Evolutionary conservation across 1,140 invertebrate genomes (phyloP).

Genomic region (Caenorhabditis briggsae): DNA sequence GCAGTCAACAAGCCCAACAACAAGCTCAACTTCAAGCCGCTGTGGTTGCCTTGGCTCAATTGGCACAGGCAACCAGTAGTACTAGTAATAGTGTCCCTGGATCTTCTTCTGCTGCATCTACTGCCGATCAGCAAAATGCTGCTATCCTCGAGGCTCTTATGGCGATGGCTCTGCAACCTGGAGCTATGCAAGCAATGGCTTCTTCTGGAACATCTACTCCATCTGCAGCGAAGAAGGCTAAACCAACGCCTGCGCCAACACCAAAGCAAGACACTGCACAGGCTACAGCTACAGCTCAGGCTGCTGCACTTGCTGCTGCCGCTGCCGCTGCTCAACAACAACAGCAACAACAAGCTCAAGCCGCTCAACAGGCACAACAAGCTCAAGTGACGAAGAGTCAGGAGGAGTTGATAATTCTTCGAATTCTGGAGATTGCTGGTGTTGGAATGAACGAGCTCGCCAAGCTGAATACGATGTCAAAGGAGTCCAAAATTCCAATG

Average conservation of each 20-base stretch:
- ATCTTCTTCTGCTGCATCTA: constrained; percentile 35
- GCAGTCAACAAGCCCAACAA: constrained; percentile 2
- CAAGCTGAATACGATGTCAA: constrained; percentile 35
- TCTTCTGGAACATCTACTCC: constrained; percentile 34
- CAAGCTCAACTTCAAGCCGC: constrained; percentile 38
- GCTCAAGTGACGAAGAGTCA: neutral
- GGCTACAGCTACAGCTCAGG: neutral
- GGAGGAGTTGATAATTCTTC: constrained; percentile 14
- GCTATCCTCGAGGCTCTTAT: constrained; percentile 56
- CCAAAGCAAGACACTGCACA: constrained; percentile 11
- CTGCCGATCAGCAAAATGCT: constrained; percentile 78
- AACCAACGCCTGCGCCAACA: constrained; percentile 35
- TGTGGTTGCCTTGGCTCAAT: constrained; percentile 28
- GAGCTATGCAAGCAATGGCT: constrained; percentile 17
- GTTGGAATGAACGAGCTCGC: constrained; percentile 15
- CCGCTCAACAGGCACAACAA: neutral
- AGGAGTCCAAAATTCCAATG: constrained; percentile 42
- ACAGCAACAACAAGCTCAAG: constrained; percentile 41
- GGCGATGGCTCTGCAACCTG: constrained; percentile 25
- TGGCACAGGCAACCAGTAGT: no score
- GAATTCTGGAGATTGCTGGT: constrained; percentile 19
- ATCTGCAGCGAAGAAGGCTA: constrained; percentile 12
- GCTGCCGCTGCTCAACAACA: constrained; percentile 50
- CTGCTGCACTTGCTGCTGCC: constrained; percentile 17
- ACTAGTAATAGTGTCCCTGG: neutral